phyloP scores from a whole-genome alignment of 2,888 invertebrate species.

The Melanostoma scalare region DNA sequence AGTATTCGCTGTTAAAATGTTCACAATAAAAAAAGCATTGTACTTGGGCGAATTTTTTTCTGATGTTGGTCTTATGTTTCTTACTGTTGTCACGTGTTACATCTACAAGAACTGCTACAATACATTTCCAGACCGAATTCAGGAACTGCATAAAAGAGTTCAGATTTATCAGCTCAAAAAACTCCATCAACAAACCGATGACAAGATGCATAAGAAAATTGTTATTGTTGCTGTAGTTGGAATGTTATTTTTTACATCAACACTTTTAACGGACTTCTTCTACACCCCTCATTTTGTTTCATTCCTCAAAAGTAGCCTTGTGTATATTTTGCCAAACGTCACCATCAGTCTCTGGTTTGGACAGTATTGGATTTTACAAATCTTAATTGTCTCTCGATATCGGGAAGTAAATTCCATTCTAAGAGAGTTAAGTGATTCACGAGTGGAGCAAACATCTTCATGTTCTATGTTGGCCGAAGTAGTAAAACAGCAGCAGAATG shows the following conservation, averaged over 20 bases:
- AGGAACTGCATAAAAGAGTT: slow-evolving; percentile 29
- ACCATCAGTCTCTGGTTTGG: slow-evolving; percentile 68
- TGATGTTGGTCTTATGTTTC: slow-evolving; percentile 66
- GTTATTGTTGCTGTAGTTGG: neutral
- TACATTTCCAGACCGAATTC: slow-evolving; percentile 24
- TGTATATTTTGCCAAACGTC: slow-evolving; percentile 73
- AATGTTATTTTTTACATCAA: neutral
- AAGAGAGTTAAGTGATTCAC: slow-evolving; percentile 11
- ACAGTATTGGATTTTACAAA: slow-evolving; percentile 74
- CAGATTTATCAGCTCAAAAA: slow-evolving; percentile 25
- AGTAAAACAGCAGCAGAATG: neutral
- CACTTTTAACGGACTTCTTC: slow-evolving; percentile 57
- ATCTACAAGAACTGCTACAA: slow-evolving; percentile 42
- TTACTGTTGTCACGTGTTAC: slow-evolving; percentile 55
- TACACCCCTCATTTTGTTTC: slow-evolving; percentile 22
- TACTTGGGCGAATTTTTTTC: slow-evolving; percentile 73
- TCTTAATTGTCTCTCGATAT: slow-evolving; percentile 54
- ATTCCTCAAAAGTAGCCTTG: slow-evolving; percentile 51
- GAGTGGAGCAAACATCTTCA: neutral
- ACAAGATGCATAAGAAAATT: neutral
- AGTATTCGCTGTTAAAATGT: slow-evolving; percentile 27
- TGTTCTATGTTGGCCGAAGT: slow-evolving; percentile 28
- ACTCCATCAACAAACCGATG: neutral
- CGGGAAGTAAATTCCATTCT: slow-evolving; percentile 63
- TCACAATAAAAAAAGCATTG: slow-evolving; percentile 73